Base-by-base conservation (phyloP, 2,113 vertebrate species). In the Dermatemys mawii region DNA sequence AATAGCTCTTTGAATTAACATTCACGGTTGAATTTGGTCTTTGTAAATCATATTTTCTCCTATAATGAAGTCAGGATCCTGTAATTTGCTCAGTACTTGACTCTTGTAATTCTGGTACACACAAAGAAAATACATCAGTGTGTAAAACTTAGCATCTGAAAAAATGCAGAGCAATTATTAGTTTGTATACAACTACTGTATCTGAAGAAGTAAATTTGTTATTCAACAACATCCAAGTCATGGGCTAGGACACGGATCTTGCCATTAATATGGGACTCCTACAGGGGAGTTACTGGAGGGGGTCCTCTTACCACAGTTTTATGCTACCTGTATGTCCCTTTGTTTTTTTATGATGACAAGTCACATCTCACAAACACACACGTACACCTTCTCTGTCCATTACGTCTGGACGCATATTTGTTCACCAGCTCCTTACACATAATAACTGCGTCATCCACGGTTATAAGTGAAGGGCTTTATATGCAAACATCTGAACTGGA, bases 201-300 rank as follows among this genome's bases (percentile, higher is more conserved):
- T 10, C 79, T 89, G 90, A 11, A 67, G 89, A 76, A 92, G 90
- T 90, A 80, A 90, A 38, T 81, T 5, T 46, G 44, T 89, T 93
- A 93, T 91, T 79, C n/a, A 85, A 86, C 5, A 87, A 86, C 89
- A 92, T 27, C 92, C 81, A 54, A 76, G 94, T 91, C 92, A 89
- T 73, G 81, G 89, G 91, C 87, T 85, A 89, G 57, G 55, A 83
- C 48, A 3, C 2, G 60, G 92, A 54, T 38, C 89, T 57, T 48
- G 92, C 90, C 78, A 1, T 19, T 57, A 83, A 70, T 88, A 83
- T 70, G 91, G 90, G 93, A 63, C 70, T 87, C 90, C 46, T 0
- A 67, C 26, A 8, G 41, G 1, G 89, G 7, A 50, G 5, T 21
- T 49, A 10, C 2, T n/a, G 51, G 32, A 3, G 51, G 48, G 29